Evolutionary conservation across 2,797 vertebrate species (phyloP).

Genomic region (Percopsis omiscomaycus): DNA sequence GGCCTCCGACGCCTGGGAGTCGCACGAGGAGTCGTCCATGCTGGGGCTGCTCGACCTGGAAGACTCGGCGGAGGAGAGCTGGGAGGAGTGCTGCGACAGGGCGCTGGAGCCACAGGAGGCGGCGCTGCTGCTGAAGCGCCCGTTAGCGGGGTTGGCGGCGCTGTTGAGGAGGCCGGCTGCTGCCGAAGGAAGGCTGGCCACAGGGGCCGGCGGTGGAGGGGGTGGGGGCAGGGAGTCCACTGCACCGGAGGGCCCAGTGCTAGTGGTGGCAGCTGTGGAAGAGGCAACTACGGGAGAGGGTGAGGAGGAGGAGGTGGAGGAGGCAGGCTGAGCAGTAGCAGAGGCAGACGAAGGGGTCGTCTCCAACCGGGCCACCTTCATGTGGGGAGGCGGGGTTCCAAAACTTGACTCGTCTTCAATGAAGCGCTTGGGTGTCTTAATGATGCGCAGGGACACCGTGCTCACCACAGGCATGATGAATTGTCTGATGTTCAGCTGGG

Average conservation of each 20-base stretch:
- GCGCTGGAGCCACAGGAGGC: slow-evolving; percentile 94
- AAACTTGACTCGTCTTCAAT: slow-evolving; percentile 95
- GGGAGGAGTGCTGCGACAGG: slow-evolving; percentile 94
- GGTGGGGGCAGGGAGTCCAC: slow-evolving; percentile 69
- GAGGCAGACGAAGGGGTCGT: slow-evolving; percentile 64
- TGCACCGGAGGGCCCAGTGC: slow-evolving; percentile 47
- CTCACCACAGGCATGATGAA: slow-evolving; percentile 99
- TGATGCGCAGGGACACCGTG: slow-evolving; percentile 94
- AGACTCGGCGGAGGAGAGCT: slow-evolving; percentile 94
- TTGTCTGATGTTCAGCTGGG: slow-evolving; percentile 94
- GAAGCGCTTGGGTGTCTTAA: slow-evolving; percentile 97
- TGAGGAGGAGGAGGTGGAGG: slow-evolving; percentile 52
- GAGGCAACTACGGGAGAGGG: slow-evolving; percentile 52
- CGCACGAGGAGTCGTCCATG: slow-evolving; percentile 92
- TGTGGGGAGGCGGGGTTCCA: slow-evolving; percentile 81
- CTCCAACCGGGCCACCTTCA: slow-evolving; percentile 91
- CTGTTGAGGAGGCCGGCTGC: slow-evolving; percentile 67
- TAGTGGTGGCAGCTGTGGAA: slow-evolving; percentile 48
- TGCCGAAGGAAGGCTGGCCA: slow-evolving; percentile 25
- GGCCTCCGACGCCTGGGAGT: slow-evolving; percentile 95
- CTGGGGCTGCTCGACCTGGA: slow-evolving; percentile 96
- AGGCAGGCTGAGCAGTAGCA: slow-evolving; percentile 51
- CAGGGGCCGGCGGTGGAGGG: slow-evolving; percentile 37
- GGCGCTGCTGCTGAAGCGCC: slow-evolving; percentile 84
- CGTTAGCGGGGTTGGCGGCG: slow-evolving; percentile 71